Evolutionary conservation across 2,888 invertebrate genomes (phyloP).

Genomic region (Pharmacophagus antenor): DNA sequence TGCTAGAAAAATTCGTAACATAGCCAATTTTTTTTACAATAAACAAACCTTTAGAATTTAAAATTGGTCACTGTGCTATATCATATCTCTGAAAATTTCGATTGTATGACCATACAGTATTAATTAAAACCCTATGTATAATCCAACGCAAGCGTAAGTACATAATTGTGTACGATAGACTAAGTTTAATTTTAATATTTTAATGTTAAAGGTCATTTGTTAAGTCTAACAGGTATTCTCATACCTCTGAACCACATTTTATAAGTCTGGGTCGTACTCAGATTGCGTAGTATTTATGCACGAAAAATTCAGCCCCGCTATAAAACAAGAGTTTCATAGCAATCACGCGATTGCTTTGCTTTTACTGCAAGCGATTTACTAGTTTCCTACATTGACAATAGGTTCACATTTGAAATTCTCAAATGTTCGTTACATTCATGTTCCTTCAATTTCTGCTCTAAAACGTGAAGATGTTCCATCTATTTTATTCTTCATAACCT

Average conservation of each 20-base stretch:
- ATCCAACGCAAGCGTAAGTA: constrained; percentile 58
- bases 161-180: constrained; percentile 55
- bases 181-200: constrained; percentile 57
- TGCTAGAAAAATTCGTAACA: constrained; percentile 49
- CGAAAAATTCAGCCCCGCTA: constrained; percentile 2
- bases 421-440: constrained; percentile 25
- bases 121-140: constrained; percentile 70
- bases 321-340: constrained; percentile 19
- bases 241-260: constrained; percentile 6
- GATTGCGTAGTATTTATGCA: constrained; percentile 13
- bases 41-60: constrained; percentile 12
- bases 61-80: constrained; percentile 35
- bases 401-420: constrained; percentile 28
- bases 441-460: constrained; percentile 27
- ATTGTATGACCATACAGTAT: constrained; percentile 71
- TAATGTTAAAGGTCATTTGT: constrained; percentile 45
- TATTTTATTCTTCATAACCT: constrained; percentile 53
- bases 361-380: constrained; percentile 28
- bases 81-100: constrained; percentile 70
- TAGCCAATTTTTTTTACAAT: constrained; percentile 12
- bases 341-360: constrained; percentile 28
- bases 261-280: constrained; percentile 1
- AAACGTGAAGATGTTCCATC: constrained; percentile 30
- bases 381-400: constrained; percentile 32
- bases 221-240: constrained; percentile 24